A percentile compares a stretch with the other conserved stretches of the same genome.
Conservation (phyloP, 2,797 vertebrate genomes). For the Sebastes oblongus region DNA sequence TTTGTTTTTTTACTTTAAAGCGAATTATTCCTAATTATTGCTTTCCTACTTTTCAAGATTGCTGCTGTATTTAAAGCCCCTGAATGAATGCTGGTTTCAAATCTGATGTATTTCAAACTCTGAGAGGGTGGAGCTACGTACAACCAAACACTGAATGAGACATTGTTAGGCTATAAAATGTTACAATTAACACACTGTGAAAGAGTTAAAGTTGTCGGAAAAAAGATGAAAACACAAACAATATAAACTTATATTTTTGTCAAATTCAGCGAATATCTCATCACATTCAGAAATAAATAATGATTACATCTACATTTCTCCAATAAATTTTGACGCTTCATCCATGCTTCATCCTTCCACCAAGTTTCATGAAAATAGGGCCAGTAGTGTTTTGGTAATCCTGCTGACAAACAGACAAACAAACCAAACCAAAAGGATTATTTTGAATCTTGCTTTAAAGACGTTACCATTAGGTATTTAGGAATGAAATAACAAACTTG, state of each 20-base stretch:
- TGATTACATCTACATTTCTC: too few relatives aligned
- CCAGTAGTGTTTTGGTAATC: too few relatives aligned
- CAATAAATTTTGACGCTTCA: too few relatives aligned
- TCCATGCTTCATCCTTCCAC: too few relatives aligned
- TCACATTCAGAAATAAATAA: too few relatives aligned
- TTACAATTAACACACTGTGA: not conserved
- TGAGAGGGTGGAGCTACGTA: not conserved
- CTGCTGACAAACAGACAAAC: too few relatives aligned
- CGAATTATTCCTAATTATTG: not conserved
- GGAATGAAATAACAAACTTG: not conserved
- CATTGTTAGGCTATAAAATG: too few relatives aligned
- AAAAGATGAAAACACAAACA: not conserved
- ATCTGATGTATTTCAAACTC: not conserved
- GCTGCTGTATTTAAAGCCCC: not conserved
- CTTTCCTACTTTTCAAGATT: not conserved
- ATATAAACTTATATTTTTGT: too few relatives aligned
- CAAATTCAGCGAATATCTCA: too few relatives aligned
- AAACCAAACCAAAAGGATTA: not conserved
- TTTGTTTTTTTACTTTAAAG: constrained; percentile 1
- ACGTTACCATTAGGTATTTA: not conserved
- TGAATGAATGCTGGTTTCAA: not conserved
- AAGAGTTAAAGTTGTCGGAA: not conserved
- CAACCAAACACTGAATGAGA: not conserved
- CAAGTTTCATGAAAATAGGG: too few relatives aligned
- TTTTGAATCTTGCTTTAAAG: not conserved